Evolutionary conservation across 2,113 vertebrate genomes (phyloP).

Genomic region (Nesoenas mayeri): DNA sequence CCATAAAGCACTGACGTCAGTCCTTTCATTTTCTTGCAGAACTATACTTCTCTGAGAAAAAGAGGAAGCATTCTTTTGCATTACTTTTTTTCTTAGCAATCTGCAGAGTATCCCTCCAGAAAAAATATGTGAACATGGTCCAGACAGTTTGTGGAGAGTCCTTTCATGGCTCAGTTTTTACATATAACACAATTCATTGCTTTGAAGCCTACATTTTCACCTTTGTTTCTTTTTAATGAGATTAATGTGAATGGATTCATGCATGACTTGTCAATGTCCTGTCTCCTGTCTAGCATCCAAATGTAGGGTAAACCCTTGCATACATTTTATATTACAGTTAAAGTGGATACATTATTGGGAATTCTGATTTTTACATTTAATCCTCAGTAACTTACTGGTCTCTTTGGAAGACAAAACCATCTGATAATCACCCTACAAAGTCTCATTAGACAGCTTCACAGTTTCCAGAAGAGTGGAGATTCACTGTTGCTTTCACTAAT

Average conservation of each 20-base stretch:
- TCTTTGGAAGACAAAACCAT: not conserved
- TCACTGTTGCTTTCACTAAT: not conserved
- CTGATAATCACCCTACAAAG: not conserved
- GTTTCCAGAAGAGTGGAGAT: not conserved
- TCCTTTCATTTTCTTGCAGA: not conserved
- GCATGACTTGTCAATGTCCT: not conserved
- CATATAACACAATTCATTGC: not conserved
- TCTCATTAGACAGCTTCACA: not conserved
- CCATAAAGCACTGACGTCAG: not conserved
- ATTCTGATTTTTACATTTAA: not conserved
- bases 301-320: not conserved
- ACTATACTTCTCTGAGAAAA: not conserved
- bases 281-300: not conserved
- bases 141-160: not conserved
- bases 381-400: not conserved
- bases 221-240: not conserved
- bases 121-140: not conserved
- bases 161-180: not conserved
- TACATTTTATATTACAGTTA: not conserved
- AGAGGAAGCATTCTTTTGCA: not conserved
- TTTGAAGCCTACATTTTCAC: not conserved
- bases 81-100: not conserved
- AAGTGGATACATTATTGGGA: not conserved
- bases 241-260: not conserved
- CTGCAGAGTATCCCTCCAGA: not conserved